Percentiles rank a stretch among this genome's conserved stretches.
Conservation (phyloP, 1,140 invertebrate genomes). For the Aplysia californica region DNA sequence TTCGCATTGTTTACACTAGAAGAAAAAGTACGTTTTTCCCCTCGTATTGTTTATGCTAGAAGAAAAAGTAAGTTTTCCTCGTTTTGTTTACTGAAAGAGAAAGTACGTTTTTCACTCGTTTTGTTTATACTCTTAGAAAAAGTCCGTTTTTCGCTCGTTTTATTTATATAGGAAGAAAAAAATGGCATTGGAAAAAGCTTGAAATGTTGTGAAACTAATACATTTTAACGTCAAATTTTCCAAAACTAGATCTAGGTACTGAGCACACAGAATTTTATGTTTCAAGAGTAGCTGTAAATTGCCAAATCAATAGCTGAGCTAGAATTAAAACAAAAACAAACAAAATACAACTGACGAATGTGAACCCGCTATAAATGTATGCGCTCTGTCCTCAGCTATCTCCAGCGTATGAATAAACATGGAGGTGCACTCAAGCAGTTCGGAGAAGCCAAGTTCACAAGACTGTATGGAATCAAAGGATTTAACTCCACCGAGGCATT, state of each 20-base stretch:
- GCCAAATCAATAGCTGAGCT: neutral
- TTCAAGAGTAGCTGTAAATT: neutral
- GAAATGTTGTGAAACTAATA: no score
- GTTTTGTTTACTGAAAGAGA: neutral
- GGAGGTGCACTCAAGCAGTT: conserved; percentile 33
- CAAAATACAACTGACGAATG: neutral
- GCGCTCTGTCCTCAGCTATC: conserved; percentile 20
- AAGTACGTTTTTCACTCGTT: neutral
- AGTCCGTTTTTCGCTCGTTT: neutral
- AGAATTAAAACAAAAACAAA: neutral
- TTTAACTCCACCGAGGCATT: conserved; percentile 40
- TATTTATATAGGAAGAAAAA: neutral
- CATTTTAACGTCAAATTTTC: no score
- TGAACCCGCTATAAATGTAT: neutral
- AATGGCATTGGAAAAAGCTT: no score
- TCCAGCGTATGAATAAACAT: conserved; percentile 36
- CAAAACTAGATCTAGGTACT: no score
- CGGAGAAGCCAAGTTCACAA: conserved; percentile 37
- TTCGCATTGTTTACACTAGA: neutral
- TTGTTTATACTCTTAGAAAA: neutral
- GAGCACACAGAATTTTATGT: neutral
- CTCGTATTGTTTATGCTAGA: neutral
- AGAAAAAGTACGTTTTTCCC: neutral
- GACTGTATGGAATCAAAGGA: conserved; percentile 43
- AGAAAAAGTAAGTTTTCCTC: neutral